Percentiles rank a stretch among this genome's conserved stretches.
Conservation (phyloP, 2,797 vertebrate species). For the Semotilus atromaculatus region DNA sequence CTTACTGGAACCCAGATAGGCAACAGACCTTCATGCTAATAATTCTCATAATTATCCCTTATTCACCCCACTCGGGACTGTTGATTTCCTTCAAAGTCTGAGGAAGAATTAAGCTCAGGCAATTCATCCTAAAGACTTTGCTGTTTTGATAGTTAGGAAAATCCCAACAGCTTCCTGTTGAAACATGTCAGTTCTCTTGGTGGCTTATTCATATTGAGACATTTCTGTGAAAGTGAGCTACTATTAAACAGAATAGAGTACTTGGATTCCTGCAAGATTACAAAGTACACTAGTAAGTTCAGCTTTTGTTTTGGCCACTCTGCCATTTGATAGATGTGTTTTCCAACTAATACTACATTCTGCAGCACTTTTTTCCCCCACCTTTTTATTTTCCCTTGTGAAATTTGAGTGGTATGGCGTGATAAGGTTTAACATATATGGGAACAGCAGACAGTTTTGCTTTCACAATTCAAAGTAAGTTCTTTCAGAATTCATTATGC, state of each 20-base stretch:
- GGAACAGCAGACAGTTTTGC: neutral
- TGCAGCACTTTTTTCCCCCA: neutral
- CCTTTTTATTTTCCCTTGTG: neutral
- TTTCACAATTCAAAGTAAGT: conserved; percentile 11
- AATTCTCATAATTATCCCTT: neutral
- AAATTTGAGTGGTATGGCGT: conserved; percentile 1
- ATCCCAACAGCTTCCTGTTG: conserved; percentile 20
- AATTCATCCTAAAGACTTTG: neutral
- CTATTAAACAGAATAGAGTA: neutral
- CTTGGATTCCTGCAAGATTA: neutral
- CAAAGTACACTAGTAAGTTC: neutral
- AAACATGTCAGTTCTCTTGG: conserved; percentile 32
- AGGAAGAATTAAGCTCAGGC: neutral
- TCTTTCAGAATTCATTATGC: neutral
- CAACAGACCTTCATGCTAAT: neutral
- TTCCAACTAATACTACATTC: neutral
- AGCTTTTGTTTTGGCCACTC: neutral
- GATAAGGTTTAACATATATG: neutral
- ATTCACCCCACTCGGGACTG: neutral
- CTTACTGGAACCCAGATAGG: neutral
- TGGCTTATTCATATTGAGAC: neutral
- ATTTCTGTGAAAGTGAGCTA: neutral
- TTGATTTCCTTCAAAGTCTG: conserved; percentile 35
- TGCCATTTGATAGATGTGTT: neutral
- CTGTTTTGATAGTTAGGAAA: conserved; percentile 36